Base-by-base conservation (phyloP, 2,888 invertebrate species). In the Myopa testacea region DNA sequence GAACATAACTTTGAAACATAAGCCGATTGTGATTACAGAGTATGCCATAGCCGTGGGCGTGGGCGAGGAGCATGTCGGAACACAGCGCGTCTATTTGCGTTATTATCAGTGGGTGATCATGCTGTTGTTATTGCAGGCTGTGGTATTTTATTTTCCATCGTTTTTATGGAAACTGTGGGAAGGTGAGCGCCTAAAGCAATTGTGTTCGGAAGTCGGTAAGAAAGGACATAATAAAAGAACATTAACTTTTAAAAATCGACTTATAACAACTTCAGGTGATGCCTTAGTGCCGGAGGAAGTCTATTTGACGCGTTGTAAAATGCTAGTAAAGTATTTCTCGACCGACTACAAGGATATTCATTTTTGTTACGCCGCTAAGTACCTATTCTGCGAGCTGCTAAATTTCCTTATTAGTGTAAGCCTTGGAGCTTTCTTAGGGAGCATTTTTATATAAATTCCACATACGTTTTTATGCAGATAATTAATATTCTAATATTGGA, bases 331-430 rank as follows among this genome's bases (percentile, higher is more conserved):
- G 75, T 89, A 88, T 69, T 89, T 89, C 69, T 79, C 81, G 0
- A 82, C 82, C 0, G 85, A 88, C 58, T 85, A 86, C 75, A 85
- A 84, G 78, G 86, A 84, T 34, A 82, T 88, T 0, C 88, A 89
- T 77, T 82, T 85, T 67, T 86, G 86, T 84, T 95, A 95, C 84
- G 93, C 93, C 3, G 85, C 92, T 71, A 91, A 93, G 79, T 95
- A 93, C 85, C 91, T 93, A 60, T 88, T 93, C 82, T 95, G 95
- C 84, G 95, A 96, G 89, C 80, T 93, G 8, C 89, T 94, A 78
- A 95, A 96, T 88, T 92, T 95, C 82, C 52, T 91, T 50, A 95
- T 95, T 89, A 93, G 93, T 87, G 94, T 94, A 89, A 92, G 93
- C 6, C 10, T 8, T 45, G 10, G 6, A 45, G 10, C 6, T 45